Percentiles rank a stretch among this genome's conserved stretches.
Conservation (phyloP, 2,888 invertebrate species). For the Mycogona germanica region DNA sequence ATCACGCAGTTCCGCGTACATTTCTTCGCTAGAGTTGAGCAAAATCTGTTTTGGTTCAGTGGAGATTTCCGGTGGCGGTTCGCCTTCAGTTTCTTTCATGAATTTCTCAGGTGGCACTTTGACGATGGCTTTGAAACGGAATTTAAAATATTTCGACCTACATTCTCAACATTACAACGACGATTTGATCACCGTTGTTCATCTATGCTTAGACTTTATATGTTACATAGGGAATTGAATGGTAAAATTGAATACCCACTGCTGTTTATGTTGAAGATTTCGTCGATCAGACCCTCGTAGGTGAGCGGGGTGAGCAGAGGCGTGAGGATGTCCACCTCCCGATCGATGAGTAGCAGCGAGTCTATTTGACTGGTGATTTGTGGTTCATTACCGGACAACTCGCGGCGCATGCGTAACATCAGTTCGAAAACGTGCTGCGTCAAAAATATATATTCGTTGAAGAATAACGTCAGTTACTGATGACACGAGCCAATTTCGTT, state of each 20-base stretch:
- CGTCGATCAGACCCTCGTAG: conserved; percentile 95
- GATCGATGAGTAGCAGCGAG: conserved; percentile 76
- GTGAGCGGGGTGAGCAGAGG: conserved; percentile 90
- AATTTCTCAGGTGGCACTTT: conserved; percentile 79
- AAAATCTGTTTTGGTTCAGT: conserved; percentile 62
- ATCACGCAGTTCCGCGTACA: conserved; percentile 79
- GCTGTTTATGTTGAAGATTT: conserved; percentile 74
- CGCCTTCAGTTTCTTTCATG: conserved; percentile 49
- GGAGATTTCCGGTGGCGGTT: conserved; percentile 34
- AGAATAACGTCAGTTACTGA: conserved; percentile 24
- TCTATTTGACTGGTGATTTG: conserved; percentile 57
- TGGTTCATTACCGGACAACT: conserved; percentile 40
- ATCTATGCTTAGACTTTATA: no score
- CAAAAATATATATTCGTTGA: conserved; percentile 14
- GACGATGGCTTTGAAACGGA: conserved; percentile 46
- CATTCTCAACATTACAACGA: neutral
- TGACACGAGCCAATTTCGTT: conserved; percentile 1
- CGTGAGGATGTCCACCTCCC: conserved; percentile 81
- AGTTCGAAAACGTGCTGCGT: conserved; percentile 67
- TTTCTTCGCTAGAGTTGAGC: conserved; percentile 76
- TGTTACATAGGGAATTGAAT: neutral
- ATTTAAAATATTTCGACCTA: neutral
- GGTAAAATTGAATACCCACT: no score
- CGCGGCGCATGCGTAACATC: conserved; percentile 57
- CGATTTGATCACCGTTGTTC: neutral